A percentile compares a stretch with the other conserved stretches of the same genome.
Evolutionary conservation across 53 echinoderm and acorn worm genomes (phyloP).

Genomic region (Mesocentrotus franciscanus): DNA sequence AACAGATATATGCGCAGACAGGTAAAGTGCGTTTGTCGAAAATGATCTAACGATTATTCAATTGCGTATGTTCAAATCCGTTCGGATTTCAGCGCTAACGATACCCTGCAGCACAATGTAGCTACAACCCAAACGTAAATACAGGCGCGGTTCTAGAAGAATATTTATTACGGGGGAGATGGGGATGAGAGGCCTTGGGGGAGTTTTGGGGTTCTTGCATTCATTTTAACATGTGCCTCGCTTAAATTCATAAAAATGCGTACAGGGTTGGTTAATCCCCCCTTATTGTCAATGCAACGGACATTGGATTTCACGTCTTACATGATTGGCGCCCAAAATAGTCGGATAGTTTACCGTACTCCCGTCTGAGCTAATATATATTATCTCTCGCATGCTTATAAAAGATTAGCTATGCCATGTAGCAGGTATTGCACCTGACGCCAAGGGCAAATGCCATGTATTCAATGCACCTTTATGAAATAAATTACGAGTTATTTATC

Average conservation of each 20-base stretch:
- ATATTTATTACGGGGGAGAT: too few species aligned
- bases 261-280: too few species aligned
- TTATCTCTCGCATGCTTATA: neutral
- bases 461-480: too few species aligned
- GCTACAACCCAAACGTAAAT: neutral
- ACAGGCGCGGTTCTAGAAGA: too few species aligned
- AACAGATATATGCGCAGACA: neutral
- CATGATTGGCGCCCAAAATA: neutral
- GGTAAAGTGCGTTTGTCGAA: neutral
- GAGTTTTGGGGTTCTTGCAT: too few species aligned
- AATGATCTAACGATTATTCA: constrained; percentile 7
- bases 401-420: neutral
- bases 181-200: too few species aligned
- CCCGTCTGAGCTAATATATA: neutral
- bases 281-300: neutral
- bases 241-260: too few species aligned
- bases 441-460: too few species aligned
- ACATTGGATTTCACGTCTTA: neutral
- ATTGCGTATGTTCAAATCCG: neutral
- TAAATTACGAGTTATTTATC: too few species aligned
- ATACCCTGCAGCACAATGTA: neutral
- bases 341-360: neutral
- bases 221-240: too few species aligned
- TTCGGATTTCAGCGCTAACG: neutral
- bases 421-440: too few species aligned